Base-by-base conservation (phyloP, 2,113 vertebrate species). In the Gorsachius goisagi region DNA sequence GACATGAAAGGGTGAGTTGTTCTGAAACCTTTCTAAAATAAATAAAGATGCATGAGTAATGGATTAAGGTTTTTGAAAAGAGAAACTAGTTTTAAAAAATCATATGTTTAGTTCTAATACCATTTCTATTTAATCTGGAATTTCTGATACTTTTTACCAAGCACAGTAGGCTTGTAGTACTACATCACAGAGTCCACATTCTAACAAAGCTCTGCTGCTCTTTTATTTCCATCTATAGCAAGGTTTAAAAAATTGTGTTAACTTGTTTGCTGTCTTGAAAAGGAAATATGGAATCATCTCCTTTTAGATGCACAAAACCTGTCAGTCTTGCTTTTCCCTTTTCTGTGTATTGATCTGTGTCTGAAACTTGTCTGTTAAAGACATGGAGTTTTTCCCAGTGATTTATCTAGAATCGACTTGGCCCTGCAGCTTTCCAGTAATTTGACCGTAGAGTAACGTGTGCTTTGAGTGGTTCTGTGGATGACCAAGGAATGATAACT, bases 1-100 rank as follows among this genome's bases (percentile, higher is more conserved):
- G 98, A 97, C 98, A 98, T 27, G 98, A 98, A 97, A 97, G 98
- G 89, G 98, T 98, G 89, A 97, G 98, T 95, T 92, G 22, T 67
- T 84, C 26, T 56, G 50, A 83, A 86, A 47, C 32, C 30, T 52
- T 77, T 74, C 28, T 80, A 16, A 68, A 74, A 77, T 92, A 45
- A 73, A 55, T 15, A 47, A 80, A 83, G n/a, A 24, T 26, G 62
- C 27, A 15, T 45, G 64, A 85, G 55, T 55, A 88, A 76, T 88
- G 39, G 49, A 4, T 73, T 85, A 79, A 85, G 50, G 11, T 90
- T 92, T 44, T 62, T 79, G 18, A n/a, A 64, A 53, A 67, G 17
- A 50, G 12, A 62, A 76, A 19, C 37, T 79, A 58, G 30, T 72
- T 66, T 39, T 21, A 23, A 59, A 86, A 88, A 55, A 17, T 2